A percentile compares a stretch with the other conserved stretches of the same genome.
Evolutionary conservation across 1,140 invertebrate species (phyloP).

Genomic region (Cyrtorhinus lividipennis): DNA sequence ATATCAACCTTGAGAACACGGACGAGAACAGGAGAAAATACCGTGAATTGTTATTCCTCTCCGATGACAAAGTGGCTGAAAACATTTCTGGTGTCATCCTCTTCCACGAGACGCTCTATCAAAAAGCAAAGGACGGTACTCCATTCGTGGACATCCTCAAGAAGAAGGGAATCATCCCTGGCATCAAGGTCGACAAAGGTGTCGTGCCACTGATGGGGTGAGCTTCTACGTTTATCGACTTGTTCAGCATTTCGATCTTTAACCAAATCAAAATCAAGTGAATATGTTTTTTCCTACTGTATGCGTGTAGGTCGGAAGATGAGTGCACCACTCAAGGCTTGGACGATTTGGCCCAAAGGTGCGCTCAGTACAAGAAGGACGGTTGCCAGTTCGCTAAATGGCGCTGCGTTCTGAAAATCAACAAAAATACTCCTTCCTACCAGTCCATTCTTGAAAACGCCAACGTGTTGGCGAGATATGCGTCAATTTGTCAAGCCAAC

Average conservation of each 20-base stretch:
- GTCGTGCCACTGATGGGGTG: conserved; percentile 36
- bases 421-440: conserved; percentile 42
- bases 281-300: too few species aligned
- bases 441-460: conserved; percentile 52
- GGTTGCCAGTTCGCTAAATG: conserved; percentile 61
- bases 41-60: conserved; percentile 79
- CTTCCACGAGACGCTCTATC: conserved; percentile 55
- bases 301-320: conserved; percentile 32
- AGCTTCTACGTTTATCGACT: background rate
- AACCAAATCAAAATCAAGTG: too few species aligned
- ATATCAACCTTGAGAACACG: conserved; percentile 71
- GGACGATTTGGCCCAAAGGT: conserved; percentile 46
- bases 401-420: conserved; percentile 53
- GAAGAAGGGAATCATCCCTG: conserved; percentile 20
- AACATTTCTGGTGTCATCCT: conserved; percentile 41
- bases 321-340: conserved; percentile 55
- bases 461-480: conserved; percentile 43
- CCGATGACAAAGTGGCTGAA: conserved; percentile 54
- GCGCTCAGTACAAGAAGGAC: conserved; percentile 52
- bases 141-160: conserved; percentile 35
- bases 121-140: conserved; percentile 39
- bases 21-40: conserved; percentile 66
- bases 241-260: too few species aligned
- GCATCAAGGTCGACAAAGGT: conserved; percentile 32
- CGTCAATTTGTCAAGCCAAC: conserved; percentile 19